phyloP scores from a whole-genome alignment of 2,888 invertebrate genomes.

The Ferdinandea cuprea region DNA sequence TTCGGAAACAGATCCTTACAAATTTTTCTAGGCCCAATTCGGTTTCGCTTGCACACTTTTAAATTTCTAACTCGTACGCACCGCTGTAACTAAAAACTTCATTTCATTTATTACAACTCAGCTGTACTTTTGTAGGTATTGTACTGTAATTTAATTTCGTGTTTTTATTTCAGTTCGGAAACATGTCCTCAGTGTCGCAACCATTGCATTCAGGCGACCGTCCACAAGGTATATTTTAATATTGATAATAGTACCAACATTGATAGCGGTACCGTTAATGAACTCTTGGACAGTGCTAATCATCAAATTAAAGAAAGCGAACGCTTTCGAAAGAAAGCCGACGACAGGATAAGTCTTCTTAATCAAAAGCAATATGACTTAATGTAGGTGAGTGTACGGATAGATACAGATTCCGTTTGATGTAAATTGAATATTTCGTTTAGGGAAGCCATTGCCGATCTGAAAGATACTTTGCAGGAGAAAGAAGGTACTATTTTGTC shows the following conservation, averaged over 20 bases:
- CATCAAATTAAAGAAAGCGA: not conserved
- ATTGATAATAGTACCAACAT: not conserved
- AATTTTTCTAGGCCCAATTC: too few relatives aligned
- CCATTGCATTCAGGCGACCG: not conserved
- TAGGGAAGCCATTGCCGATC: not conserved
- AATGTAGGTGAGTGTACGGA: not conserved
- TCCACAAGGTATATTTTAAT: not conserved
- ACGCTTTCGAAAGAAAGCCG: not conserved
- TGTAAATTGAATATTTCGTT: not conserved
- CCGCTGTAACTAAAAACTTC: too few relatives aligned
- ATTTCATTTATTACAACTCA: too few relatives aligned
- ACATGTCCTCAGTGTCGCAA: conserved; percentile 2
- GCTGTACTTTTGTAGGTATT: too few relatives aligned
- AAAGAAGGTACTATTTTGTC: not conserved
- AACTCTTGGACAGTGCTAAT: not conserved
- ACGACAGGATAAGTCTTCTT: not conserved
- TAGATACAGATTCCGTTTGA: not conserved
- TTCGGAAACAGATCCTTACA: too few relatives aligned
- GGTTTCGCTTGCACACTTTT: too few relatives aligned
- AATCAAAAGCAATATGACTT: not conserved
- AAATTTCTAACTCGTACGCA: too few relatives aligned
- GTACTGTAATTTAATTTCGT: too few relatives aligned
- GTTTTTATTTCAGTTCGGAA: not conserved
- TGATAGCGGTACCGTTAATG: not conserved
- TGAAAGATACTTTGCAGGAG: not conserved